Conservation (phyloP, 2,888 invertebrate genomes). For the Norana najaformis region DNA sequence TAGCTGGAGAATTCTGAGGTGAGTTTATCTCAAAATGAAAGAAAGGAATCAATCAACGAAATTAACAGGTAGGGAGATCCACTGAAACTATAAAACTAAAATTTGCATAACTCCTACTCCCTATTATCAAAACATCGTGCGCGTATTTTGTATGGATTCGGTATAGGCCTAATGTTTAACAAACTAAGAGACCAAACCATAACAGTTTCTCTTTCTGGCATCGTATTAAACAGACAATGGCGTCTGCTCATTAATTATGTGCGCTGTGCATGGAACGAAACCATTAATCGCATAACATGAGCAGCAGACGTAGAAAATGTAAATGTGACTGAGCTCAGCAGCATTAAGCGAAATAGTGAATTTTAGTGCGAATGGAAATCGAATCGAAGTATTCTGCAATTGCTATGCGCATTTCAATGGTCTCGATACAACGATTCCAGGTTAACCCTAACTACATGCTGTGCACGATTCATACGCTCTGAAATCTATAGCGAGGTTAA, state of each 20-base stretch:
- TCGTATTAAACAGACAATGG: not conserved
- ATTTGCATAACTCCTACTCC: not conserved
- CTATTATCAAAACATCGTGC: not conserved
- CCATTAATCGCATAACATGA: not conserved
- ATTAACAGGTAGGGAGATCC: not conserved
- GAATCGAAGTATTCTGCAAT: not conserved
- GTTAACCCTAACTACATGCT: not conserved
- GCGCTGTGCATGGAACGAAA: not conserved
- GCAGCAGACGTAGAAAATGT: not conserved
- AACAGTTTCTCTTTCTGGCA: not conserved
- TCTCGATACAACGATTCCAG: not conserved
- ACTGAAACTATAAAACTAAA: not conserved
- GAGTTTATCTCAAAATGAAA: not conserved
- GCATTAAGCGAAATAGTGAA: not conserved
- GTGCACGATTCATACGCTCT: not conserved
- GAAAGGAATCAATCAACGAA: not conserved
- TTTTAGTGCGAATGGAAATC: not conserved
- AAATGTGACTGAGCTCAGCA: too few species aligned
- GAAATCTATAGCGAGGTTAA: not conserved
- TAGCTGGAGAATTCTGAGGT: not conserved
- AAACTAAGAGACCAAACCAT: not conserved
- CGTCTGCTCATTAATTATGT: constrained; percentile 13
- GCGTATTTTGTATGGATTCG: not conserved
- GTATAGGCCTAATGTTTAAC: not conserved
- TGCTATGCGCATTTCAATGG: constrained; percentile 9